A percentile compares a stretch with the other conserved stretches of the same genome.
Conservation (phyloP, 2,113 vertebrate genomes). For the Neoarius graeffei region DNA sequence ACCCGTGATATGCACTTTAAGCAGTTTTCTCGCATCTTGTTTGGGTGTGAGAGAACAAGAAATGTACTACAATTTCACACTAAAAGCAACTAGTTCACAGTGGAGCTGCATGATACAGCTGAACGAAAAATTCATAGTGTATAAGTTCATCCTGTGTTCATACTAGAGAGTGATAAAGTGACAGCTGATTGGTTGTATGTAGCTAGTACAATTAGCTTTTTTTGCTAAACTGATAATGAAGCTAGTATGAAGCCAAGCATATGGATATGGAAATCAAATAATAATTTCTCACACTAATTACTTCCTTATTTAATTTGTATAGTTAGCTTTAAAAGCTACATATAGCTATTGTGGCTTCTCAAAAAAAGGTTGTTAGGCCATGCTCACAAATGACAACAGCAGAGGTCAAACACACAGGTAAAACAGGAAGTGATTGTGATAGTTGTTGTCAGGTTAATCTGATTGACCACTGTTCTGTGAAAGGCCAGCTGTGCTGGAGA, state of each 20-base stretch:
- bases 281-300: background rate
- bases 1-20: background rate
- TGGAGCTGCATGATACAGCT: background rate
- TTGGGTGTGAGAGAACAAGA: background rate
- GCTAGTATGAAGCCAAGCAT: background rate
- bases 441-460: background rate
- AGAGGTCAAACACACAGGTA: background rate
- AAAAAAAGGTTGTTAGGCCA: background rate
- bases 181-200: background rate
- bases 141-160: background rate
- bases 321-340: background rate
- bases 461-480: conserved; percentile 40
- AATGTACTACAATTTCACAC: background rate
- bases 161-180: background rate
- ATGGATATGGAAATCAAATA: background rate
- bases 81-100: background rate
- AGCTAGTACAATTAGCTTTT: background rate
- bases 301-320: background rate
- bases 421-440: background rate
- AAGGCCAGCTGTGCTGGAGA: conserved; percentile 77
- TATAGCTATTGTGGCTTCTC: background rate
- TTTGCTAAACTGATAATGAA: background rate
- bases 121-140: background rate
- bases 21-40: background rate
- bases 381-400: background rate